A percentile compares a stretch with the other conserved stretches of the same genome.
Conservation (phyloP, 2,797 vertebrate genomes). For the Benthosema pterotum region DNA sequence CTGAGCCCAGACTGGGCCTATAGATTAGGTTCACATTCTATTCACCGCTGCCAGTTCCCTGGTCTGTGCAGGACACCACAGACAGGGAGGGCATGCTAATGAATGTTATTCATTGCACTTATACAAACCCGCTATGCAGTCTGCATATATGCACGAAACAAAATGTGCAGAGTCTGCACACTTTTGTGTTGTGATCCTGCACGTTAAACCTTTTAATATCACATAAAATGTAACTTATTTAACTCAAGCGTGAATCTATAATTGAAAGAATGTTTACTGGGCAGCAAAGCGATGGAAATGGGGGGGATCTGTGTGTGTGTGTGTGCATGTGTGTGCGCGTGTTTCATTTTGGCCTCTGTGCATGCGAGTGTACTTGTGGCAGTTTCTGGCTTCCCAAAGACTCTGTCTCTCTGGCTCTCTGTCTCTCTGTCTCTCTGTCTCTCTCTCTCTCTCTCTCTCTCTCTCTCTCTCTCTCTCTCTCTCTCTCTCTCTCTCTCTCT, state of each 20-base stretch:
- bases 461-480: too few species aligned
- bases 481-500: too few species aligned
- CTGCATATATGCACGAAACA: background rate
- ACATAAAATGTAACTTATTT: too few species aligned
- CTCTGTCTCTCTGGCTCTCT: too few species aligned
- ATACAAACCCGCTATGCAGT: constrained; percentile 39
- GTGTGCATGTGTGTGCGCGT: constrained; percentile 29
- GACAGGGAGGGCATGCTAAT: constrained; percentile 41
- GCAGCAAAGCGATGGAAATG: too few species aligned
- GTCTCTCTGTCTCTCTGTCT: too few species aligned
- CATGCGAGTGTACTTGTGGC: constrained; percentile 7
- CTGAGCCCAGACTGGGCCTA: constrained; percentile 25
- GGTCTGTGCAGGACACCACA: constrained; percentile 25
- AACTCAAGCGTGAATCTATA: too few species aligned
- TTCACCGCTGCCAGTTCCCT: constrained; percentile 41
- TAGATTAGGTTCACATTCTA: constrained; percentile 38
- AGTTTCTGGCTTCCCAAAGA: constrained; percentile 52
- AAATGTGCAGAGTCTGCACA: constrained; percentile 1
- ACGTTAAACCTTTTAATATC: background rate
- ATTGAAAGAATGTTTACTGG: too few species aligned
- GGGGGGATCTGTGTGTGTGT: constrained; percentile 5
- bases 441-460: too few species aligned
- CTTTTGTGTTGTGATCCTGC: constrained; percentile 10
- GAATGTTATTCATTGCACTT: constrained; percentile 36
- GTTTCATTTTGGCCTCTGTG: constrained; percentile 10